Evolutionary conservation across 2,113 vertebrate species (phyloP).

Genomic region (Tautogolabrus adspersus): DNA sequence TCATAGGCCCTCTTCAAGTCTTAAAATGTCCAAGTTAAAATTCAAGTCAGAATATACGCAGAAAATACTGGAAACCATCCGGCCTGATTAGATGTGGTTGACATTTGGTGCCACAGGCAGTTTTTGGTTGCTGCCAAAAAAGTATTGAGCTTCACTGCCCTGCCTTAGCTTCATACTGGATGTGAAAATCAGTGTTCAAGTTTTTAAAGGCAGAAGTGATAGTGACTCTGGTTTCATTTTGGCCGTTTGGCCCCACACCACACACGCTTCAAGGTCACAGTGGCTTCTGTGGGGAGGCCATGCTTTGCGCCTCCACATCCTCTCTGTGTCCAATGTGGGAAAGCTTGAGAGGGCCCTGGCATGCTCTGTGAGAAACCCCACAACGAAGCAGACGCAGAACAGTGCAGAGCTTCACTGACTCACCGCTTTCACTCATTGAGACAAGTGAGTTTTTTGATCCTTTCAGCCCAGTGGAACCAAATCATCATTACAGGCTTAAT

Average conservation of each 20-base stretch:
- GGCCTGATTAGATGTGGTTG: neutral
- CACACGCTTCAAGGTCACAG: conserved; percentile 62
- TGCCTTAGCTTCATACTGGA: conserved; percentile 5
- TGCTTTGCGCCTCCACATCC: conserved; percentile 76
- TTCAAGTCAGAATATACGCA: neutral
- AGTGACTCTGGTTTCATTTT: conserved; percentile 41
- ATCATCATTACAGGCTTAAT: conserved; percentile 67
- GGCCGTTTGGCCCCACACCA: conserved; percentile 62
- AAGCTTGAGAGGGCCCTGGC: conserved; percentile 73
- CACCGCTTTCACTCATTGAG: conserved; percentile 59
- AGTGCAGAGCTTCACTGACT: conserved; percentile 54
- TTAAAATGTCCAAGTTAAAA: neutral
- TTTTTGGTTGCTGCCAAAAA: neutral
- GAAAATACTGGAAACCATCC: neutral
- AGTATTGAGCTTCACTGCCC: neutral
- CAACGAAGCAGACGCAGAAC: conserved; percentile 51
- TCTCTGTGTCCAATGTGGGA: conserved; percentile 77
- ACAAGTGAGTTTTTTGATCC: conserved; percentile 56
- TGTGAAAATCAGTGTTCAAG: conserved; percentile 8
- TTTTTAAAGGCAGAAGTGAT: conserved; percentile 44
- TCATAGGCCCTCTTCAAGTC: too few relatives aligned
- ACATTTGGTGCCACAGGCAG: neutral
- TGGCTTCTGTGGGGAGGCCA: conserved; percentile 77
- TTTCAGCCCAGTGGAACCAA: conserved; percentile 47
- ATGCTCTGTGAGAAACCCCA: conserved; percentile 77